Evolutionary conservation across 2,888 invertebrate species (phyloP), one percentile per base, ranked within the genome.

Genomic region (Chalcis sispes): DNA sequence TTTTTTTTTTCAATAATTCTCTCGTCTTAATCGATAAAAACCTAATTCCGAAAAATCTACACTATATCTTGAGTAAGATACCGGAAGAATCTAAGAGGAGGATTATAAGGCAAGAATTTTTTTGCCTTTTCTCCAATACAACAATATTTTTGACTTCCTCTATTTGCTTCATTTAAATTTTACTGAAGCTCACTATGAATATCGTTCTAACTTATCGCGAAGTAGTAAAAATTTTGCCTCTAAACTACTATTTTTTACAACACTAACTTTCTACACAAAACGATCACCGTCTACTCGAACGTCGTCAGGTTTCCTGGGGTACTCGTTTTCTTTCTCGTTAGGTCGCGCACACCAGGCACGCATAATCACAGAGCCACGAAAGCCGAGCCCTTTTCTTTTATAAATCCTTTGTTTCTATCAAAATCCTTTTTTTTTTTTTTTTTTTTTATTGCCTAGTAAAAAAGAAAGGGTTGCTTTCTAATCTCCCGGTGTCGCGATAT

Each of bases 401-500:
- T 2, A 56, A 2, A 54, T n/a, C n/a, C n/a, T n/a, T n/a, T n/a
- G n/a, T n/a, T n/a, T n/a, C 10, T 36, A 36, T 36, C 36, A 36
- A 42, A 42, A n/a, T n/a, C n/a, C n/a, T n/a, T n/a, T n/a, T n/a
- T n/a, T n/a, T n/a, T n/a, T n/a, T n/a, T n/a, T n/a, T n/a, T n/a
- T n/a, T n/a, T n/a, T 42, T 42, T 15, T 15, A 18, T 48, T 32
- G 4, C 7, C 20, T 23, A 61, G 4, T 8, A 32, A 25, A 25
- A 66, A 40, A 69, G n/a, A 20, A 59, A 59, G 56, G 70, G 5
- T 20, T 48, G 42, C 42, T 42, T 32, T 70, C 15, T 32, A 48
- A 20, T 54, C 27, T 54, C 65, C 84, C 86, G 66, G 74, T 69
- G 58, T 23, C 65, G 62, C 62, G 61, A 48, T 32, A 27, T 46